These are phyloP conservation scores for Clitarchus hookeri DNA, from an alignment of 2,888 invertebrate genomes.

Conservation along the genomic window DNA sequence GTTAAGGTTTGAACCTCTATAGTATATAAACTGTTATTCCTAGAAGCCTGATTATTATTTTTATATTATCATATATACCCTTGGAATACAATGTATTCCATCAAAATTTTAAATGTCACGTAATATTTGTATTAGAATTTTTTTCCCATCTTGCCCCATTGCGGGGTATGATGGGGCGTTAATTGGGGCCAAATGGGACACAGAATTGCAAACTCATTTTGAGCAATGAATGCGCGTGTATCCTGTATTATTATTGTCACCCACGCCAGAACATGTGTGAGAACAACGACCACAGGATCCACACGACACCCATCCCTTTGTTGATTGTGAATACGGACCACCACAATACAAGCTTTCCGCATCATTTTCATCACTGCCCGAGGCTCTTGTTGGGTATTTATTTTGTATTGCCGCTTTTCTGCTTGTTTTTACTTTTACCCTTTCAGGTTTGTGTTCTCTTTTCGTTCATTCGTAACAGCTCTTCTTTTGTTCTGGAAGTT, in stretches of 20 bases:
- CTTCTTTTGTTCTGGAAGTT: neutral
- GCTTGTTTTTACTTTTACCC: neutral
- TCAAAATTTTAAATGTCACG: no score
- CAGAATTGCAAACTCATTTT: neutral
- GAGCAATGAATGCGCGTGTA: neutral
- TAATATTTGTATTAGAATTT: no score
- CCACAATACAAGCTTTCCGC: conserved; percentile 28
- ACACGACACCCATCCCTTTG: neutral
- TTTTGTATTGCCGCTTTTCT: neutral
- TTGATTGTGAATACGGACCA: conserved; percentile 23
- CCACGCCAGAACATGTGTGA: no score
- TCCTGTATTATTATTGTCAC: neutral
- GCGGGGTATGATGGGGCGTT: neutral
- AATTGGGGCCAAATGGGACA: neutral
- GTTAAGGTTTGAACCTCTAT: no score
- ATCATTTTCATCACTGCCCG: conserved; percentile 18
- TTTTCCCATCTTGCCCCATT: neutral
- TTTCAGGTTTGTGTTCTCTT: neutral
- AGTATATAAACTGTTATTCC: no score
- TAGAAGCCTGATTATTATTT: no score
- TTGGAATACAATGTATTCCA: no score
- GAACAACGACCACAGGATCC: neutral
- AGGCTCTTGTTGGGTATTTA: neutral
- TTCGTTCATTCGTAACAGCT: neutral
- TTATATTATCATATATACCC: no score